These are phyloP conservation scores for Sinohyriopsis cumingii DNA, from an alignment of 2,888 invertebrate genomes.

Conservation along the genomic window DNA sequence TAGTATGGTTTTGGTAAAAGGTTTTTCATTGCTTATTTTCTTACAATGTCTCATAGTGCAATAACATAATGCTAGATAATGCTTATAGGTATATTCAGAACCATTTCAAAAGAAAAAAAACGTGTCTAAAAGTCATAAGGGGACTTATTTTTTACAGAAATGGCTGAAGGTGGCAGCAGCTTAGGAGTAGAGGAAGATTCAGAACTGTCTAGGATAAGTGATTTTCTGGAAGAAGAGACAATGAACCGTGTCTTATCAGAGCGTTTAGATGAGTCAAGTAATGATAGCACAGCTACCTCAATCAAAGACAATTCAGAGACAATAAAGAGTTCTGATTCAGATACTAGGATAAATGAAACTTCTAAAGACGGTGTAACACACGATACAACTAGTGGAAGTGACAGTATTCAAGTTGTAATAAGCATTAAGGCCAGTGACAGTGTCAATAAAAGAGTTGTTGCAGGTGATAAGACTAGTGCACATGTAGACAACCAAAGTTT, in stretches of 20 bases:
- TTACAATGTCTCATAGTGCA: neutral
- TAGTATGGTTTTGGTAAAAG: too few species aligned
- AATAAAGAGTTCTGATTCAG: too few species aligned
- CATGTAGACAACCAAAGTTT: neutral
- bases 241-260: too few species aligned
- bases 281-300: too few species aligned
- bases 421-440: neutral
- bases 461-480: neutral
- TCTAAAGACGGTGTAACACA: neutral
- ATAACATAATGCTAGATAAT: too few species aligned
- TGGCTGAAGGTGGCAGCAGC: slow-evolving; percentile 19
- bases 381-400: neutral
- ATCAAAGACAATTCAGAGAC: too few species aligned
- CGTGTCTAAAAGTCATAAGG: neutral
- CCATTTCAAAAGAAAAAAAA: too few species aligned
- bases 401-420: neutral
- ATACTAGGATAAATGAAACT: too few species aligned
- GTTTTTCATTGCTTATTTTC: neutral
- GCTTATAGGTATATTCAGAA: too few species aligned
- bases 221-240: neutral
- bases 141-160: slow-evolving; percentile 19
- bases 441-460: neutral
- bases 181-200: neutral
- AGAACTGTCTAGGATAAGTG: neutral
- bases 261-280: too few species aligned